Evolutionary conservation across 92 coral and sea anemone genomes (phyloP).

Genomic region (Paragorgia papillata): DNA sequence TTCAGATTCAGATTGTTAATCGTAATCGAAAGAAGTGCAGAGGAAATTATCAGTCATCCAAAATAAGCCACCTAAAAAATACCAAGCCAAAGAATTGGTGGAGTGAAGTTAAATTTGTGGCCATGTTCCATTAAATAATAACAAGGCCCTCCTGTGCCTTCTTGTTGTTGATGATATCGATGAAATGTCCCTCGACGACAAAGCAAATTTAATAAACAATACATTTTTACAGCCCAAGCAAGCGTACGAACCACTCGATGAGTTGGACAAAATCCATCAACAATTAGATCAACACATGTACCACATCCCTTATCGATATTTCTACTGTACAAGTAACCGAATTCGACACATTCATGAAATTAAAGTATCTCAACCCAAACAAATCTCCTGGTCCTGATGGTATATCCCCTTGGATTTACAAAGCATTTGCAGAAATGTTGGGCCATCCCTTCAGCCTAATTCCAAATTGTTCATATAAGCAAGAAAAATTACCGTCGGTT

Average conservation of each 20-base stretch:
- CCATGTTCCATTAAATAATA: constrained; percentile 14
- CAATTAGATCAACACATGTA: constrained; percentile 1
- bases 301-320: constrained; percentile 1
- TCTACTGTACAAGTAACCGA: not conserved
- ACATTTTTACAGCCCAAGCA: constrained; percentile 20
- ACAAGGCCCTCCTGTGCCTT: constrained; percentile 10
- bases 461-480: constrained; percentile 17
- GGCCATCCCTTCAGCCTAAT: not conserved
- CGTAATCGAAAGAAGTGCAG: constrained; percentile 21
- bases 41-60: constrained; percentile 7
- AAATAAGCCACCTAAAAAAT: constrained; percentile 29
- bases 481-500: constrained; percentile 18
- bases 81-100: constrained; percentile 34
- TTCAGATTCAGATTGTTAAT: no score
- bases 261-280: not conserved
- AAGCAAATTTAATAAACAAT: constrained; percentile 17
- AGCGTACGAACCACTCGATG: constrained; percentile 20
- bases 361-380: constrained; percentile 15
- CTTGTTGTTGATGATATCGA: not conserved
- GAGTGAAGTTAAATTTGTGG: constrained; percentile 40
- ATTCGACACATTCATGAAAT: constrained; percentile 13
- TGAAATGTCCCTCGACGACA: constrained; percentile 2
- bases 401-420: constrained; percentile 11
- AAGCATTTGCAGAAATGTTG: constrained; percentile 9
- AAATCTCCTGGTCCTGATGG: constrained; percentile 35